These are phyloP conservation scores for Gnathonemus longibarbis DNA, from an alignment of 2,113 vertebrate genomes.

Conservation along the genomic window DNA sequence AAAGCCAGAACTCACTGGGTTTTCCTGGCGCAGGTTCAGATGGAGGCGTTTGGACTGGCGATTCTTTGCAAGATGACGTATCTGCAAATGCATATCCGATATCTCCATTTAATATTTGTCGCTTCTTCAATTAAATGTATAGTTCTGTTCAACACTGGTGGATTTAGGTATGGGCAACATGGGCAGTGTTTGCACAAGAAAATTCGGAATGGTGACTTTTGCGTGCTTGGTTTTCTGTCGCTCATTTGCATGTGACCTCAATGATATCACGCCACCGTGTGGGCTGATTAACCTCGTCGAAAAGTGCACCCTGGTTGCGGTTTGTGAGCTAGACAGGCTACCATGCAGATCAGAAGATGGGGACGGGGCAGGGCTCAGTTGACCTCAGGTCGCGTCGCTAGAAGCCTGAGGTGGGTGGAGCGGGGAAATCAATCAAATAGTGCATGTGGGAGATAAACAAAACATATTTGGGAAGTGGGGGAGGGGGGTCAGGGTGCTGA, in stretches of 20 bases:
- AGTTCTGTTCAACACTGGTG: background rate
- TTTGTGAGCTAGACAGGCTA: background rate
- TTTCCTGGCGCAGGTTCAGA: constrained; percentile 30
- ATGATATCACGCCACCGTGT: background rate
- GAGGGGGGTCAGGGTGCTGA: no score
- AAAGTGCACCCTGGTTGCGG: background rate
- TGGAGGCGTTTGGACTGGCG: constrained; percentile 5
- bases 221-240: background rate
- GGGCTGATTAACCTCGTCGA: background rate
- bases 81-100: constrained; percentile 27
- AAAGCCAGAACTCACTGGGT: constrained; percentile 39
- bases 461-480: no score
- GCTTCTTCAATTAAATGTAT: background rate
- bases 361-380: no score
- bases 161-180: background rate
- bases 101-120: background rate
- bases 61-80: constrained; percentile 21
- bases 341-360: background rate
- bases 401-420: background rate
- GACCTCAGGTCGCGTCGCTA: no score
- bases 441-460: background rate
- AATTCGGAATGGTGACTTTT: background rate
- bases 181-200: background rate
- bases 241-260: background rate
- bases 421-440: background rate